phyloP scores from a whole-genome alignment of 2,113 vertebrate species.

The Chloropsis hardwickii region DNA sequence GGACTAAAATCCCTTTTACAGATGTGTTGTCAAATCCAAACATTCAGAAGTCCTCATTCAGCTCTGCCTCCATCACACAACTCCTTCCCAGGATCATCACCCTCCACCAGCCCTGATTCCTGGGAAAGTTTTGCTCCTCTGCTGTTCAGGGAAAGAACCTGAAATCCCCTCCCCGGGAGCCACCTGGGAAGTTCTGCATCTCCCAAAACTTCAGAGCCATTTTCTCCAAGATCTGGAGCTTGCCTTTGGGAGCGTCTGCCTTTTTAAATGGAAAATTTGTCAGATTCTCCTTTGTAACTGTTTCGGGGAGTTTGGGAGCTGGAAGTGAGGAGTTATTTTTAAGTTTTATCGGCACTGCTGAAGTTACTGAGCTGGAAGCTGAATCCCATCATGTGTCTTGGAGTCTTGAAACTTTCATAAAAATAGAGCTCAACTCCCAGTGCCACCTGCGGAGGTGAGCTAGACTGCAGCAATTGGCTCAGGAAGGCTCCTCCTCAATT shows the following conservation, averaged over 20 bases:
- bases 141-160: not conserved
- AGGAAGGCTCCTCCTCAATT: not conserved
- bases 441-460: not conserved
- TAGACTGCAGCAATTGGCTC: not conserved
- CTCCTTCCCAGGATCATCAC: not conserved
- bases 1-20: not conserved
- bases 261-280: not conserved
- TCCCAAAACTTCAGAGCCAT: not conserved
- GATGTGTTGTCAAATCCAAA: not conserved
- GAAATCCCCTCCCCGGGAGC: accelerated
- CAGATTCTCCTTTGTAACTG: not conserved
- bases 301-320: not conserved
- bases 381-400: not conserved
- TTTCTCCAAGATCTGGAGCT: not conserved
- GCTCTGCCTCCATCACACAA: not conserved
- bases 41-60: not conserved
- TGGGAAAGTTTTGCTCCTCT: not conserved
- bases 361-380: constrained; percentile 19
- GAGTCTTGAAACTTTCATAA: constrained; percentile 16
- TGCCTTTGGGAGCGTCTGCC: not conserved
- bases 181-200: not conserved
- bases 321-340: constrained; percentile 42
- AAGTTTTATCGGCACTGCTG: not conserved
- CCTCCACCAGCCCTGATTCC: not conserved
- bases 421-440: not conserved